Evolutionary conservation across 1,140 invertebrate species (phyloP).

Genomic region (Anastrepha ludens): DNA sequence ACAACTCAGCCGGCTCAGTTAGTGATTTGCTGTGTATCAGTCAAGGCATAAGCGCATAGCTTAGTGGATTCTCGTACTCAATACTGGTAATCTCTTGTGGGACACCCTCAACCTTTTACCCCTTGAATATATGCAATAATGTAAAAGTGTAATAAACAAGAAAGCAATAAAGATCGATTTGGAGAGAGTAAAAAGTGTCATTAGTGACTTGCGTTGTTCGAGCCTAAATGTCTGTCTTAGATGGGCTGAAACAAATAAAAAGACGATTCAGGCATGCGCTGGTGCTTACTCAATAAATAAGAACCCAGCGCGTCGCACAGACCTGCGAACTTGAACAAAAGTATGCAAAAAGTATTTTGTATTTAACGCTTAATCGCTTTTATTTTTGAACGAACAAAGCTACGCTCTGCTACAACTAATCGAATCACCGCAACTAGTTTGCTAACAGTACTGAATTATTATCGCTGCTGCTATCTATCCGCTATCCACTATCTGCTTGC

Average conservation of each 20-base stretch:
- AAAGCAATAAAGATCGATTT: not conserved
- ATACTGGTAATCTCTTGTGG: too few species aligned
- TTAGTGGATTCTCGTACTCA: too few species aligned
- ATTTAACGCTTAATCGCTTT: not conserved
- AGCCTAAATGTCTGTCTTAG: not conserved
- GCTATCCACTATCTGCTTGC: too few species aligned
- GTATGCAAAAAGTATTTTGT: not conserved
- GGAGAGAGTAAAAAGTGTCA: not conserved
- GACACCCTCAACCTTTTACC: too few species aligned
- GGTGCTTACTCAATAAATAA: constrained; percentile 14
- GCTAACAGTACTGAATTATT: not conserved
- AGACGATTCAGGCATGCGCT: not conserved
- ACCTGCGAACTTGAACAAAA: too few species aligned
- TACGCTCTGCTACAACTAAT: not conserved
- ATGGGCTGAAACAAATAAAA: not conserved
- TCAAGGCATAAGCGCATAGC: too few species aligned
- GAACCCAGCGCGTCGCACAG: not conserved
- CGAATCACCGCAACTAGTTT: not conserved
- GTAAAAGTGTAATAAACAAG: too few species aligned
- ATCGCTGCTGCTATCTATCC: not conserved
- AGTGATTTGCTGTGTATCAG: too few species aligned
- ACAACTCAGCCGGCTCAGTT: too few species aligned
- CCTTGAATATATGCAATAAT: too few species aligned
- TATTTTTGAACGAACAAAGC: not conserved
- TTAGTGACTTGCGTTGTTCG: not conserved